Conservation (phyloP, 2,797 vertebrate species). For the Lepidocolaptes lacrymiger region DNA sequence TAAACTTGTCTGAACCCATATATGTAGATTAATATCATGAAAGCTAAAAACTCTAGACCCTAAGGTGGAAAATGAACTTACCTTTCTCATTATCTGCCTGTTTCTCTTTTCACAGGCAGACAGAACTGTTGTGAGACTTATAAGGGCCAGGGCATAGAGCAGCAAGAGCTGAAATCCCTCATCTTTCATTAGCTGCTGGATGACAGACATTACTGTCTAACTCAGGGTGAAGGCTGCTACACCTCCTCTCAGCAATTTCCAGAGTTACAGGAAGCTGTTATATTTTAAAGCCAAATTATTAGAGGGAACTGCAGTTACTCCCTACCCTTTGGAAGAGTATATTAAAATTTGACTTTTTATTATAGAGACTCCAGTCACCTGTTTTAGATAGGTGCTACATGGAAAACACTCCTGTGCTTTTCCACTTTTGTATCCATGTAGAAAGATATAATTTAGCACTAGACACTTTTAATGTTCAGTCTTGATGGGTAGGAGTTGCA, state of each 20-base stretch:
- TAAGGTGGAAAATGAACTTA: not conserved
- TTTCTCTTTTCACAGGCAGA: not conserved
- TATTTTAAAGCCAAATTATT: not conserved
- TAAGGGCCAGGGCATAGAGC: not conserved
- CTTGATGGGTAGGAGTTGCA: not conserved
- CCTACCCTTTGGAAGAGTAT: fast-evolving
- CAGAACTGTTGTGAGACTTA: not conserved
- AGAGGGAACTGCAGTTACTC: not conserved
- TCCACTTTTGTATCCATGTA: not conserved
- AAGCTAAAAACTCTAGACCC: not conserved
- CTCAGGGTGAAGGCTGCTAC: not conserved
- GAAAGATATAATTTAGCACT: not conserved
- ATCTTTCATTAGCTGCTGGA: not conserved
- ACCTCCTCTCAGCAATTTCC: not conserved
- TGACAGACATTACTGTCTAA: not conserved
- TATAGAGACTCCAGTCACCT: not conserved
- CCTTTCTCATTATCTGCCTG: not conserved
- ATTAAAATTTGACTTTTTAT: not conserved
- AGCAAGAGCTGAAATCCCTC: not conserved
- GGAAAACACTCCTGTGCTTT: not conserved
- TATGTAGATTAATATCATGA: not conserved
- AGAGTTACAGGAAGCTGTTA: not conserved
- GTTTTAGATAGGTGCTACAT: not conserved
- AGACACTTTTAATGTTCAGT: not conserved
- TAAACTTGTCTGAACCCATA: not conserved